Conservation (phyloP, 2,797 vertebrate species). For the Notolabrus celidotus region DNA sequence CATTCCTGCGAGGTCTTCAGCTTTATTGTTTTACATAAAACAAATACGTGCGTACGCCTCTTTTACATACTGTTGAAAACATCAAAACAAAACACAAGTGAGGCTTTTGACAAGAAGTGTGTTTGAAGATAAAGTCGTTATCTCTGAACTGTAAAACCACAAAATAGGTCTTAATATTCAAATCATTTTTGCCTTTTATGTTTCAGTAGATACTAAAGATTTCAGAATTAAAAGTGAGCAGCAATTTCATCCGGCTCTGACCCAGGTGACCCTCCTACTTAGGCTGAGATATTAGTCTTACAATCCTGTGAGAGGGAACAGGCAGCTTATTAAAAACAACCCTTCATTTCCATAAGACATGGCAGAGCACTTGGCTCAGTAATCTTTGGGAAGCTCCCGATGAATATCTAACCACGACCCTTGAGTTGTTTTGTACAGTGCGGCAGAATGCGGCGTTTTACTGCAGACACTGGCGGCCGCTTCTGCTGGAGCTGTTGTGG, state of each 20-base stretch:
- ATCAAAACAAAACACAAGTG: conserved; percentile 24
- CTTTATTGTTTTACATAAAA: conserved; percentile 15
- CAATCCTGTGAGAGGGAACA: conserved; percentile 66
- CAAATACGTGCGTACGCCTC: conserved; percentile 14
- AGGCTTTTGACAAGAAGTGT: conserved; percentile 30
- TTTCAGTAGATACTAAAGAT: conserved; percentile 78
- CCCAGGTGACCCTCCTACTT: conserved; percentile 72
- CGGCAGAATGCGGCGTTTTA: conserved; percentile 33
- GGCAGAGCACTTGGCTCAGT: conserved; percentile 79
- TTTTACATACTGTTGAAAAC: neutral
- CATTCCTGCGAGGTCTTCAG: conserved; percentile 26
- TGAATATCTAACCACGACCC: conserved; percentile 71
- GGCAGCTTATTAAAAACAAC: conserved; percentile 83
- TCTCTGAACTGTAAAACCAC: conserved; percentile 36
- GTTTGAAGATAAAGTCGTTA: conserved; percentile 50
- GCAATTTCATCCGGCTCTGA: conserved; percentile 84
- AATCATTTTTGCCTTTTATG: conserved; percentile 52
- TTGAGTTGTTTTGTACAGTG: conserved; percentile 53
- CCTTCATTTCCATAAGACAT: conserved; percentile 84
- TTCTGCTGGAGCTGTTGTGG: conserved; percentile 45
- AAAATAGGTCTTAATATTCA: conserved; percentile 55
- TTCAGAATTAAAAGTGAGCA: conserved; percentile 80
- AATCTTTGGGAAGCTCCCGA: conserved; percentile 76
- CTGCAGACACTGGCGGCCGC: conserved; percentile 18
- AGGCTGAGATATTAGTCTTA: conserved; percentile 79